These are phyloP conservation scores for Athetis lepigone DNA, from an alignment of 2,888 invertebrate genomes.

Conservation along the genomic window DNA sequence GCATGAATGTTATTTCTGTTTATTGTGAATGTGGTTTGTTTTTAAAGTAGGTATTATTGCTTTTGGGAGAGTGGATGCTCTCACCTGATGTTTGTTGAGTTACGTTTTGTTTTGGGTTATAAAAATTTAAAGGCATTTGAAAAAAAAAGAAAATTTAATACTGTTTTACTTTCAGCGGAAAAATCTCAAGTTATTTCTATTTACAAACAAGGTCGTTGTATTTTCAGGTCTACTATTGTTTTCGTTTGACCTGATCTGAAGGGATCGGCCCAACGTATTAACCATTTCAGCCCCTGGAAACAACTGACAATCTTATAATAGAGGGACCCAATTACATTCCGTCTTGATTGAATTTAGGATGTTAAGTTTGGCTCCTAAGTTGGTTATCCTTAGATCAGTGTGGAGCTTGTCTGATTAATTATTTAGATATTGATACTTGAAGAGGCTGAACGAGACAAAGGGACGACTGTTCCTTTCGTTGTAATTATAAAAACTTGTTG, in stretches of 20 bases:
- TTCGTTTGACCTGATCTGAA: constrained; percentile 10
- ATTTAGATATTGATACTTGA: neutral
- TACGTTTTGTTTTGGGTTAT: neutral
- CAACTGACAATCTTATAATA: constrained; percentile 29
- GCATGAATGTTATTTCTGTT: constrained; percentile 40
- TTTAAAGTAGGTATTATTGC: constrained; percentile 35
- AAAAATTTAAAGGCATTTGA: too few relatives aligned
- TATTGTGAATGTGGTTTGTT: constrained; percentile 48
- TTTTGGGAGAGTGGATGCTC: constrained; percentile 11
- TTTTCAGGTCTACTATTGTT: constrained; percentile 14
- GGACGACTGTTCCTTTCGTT: neutral
- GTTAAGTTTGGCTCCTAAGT: constrained; percentile 11
- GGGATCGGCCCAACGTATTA: neutral
- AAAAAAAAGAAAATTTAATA: too few relatives aligned
- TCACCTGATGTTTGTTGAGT: neutral
- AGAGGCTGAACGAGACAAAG: neutral
- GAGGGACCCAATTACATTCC: constrained; percentile 24
- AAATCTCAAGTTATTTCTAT: neutral
- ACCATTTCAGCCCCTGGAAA: constrained; percentile 11
- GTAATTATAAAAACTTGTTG: neutral
- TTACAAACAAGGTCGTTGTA: neutral
- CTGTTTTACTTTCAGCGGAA: too few relatives aligned
- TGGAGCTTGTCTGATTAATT: constrained; percentile 2
- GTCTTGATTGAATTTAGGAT: constrained; percentile 32
- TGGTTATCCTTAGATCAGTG: constrained; percentile 22